These are phyloP conservation scores for Megaceryle torquata DNA, from an alignment of 2,113 vertebrate genomes.

Conservation along the genomic window DNA sequence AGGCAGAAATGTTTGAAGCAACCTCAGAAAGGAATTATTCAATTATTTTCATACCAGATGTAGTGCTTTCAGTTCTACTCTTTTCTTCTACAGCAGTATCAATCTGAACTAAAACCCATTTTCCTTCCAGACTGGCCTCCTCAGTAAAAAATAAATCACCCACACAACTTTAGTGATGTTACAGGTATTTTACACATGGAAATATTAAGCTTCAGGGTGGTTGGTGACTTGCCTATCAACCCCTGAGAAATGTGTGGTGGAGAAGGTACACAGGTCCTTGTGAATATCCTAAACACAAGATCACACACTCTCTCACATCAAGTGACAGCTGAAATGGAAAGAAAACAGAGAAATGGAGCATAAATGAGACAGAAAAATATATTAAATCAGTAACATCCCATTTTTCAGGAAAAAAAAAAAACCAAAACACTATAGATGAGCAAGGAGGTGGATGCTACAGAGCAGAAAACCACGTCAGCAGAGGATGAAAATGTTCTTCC, in stretches of 20 bases:
- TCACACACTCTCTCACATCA: background rate
- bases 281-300: background rate
- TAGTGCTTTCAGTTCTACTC: background rate
- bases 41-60: background rate
- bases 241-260: background rate
- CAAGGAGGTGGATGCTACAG: background rate
- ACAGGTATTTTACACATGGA: background rate
- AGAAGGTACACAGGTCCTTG: background rate
- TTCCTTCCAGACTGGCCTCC: background rate
- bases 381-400: background rate
- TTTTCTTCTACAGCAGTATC: background rate
- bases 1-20: background rate
- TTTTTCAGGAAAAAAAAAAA: background rate
- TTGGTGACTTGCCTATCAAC: background rate
- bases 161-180: background rate
- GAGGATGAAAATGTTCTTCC: conserved; percentile 7
- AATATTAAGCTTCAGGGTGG: background rate
- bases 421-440: background rate
- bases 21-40: background rate
- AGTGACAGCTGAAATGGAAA: background rate
- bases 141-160: background rate
- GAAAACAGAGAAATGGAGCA: conserved; percentile 22
- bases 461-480: conserved; percentile 32
- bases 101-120: background rate
- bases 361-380: conserved; percentile 15